Percentiles rank a stretch among this genome's conserved stretches.
phyloP scores from a whole-genome alignment of 2,888 invertebrate species.

The Epinotia bilunana region DNA sequence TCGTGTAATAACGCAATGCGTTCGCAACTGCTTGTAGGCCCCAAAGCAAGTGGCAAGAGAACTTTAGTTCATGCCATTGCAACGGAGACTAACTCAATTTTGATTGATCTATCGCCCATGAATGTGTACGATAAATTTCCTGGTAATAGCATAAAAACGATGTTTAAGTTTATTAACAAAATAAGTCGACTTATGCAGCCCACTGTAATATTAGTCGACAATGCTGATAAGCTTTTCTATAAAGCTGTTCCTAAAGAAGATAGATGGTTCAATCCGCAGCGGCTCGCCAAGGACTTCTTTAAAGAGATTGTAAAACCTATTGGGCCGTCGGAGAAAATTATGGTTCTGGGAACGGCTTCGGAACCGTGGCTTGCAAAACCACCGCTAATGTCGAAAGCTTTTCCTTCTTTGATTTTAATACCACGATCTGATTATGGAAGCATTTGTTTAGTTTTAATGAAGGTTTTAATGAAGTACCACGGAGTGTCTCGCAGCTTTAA shows the following conservation, averaged over 20 bases:
- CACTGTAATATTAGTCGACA: slow-evolving; percentile 88
- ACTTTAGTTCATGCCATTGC: slow-evolving; percentile 89
- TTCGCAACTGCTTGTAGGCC: slow-evolving; percentile 89
- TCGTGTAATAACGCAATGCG: slow-evolving; percentile 71
- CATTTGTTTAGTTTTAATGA: slow-evolving; percentile 81
- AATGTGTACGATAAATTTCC: slow-evolving; percentile 88
- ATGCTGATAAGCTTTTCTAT: slow-evolving; percentile 88
- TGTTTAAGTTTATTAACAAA: slow-evolving; percentile 87
- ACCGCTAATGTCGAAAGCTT: slow-evolving; percentile 79
- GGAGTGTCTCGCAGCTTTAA: slow-evolving; percentile 85
- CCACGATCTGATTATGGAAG: slow-evolving; percentile 86
- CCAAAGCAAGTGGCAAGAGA: slow-evolving; percentile 88
- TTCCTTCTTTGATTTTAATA: slow-evolving; percentile 83
- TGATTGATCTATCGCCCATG: slow-evolving; percentile 90
- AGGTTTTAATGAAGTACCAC: slow-evolving; percentile 85
- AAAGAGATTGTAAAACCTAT: slow-evolving; percentile 89
- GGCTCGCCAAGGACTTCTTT: slow-evolving; percentile 87
- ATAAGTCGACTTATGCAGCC: slow-evolving; percentile 88
- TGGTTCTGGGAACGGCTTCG: slow-evolving; percentile 87
- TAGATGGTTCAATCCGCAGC: slow-evolving; percentile 87
- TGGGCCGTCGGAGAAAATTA: slow-evolving; percentile 86
- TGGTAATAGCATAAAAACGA: slow-evolving; percentile 86
- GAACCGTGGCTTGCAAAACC: slow-evolving; percentile 87
- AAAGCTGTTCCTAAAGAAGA: slow-evolving; percentile 87
- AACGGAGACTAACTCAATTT: slow-evolving; percentile 88